Conservation (phyloP, 2,888 invertebrate genomes). For the Noctua comes region DNA sequence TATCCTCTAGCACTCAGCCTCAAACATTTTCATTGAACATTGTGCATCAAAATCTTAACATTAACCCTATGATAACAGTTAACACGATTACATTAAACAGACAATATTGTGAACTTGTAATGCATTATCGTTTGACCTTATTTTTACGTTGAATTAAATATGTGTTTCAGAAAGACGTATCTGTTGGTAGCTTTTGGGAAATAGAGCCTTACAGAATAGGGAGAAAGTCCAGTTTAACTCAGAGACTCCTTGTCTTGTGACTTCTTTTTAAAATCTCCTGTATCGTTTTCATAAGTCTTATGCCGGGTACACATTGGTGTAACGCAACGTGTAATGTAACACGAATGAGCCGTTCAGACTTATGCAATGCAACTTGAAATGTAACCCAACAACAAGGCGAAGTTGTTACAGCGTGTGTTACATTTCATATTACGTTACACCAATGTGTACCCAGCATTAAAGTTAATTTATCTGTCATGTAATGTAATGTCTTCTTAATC, state of each 20-base stretch:
- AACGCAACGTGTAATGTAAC: no score
- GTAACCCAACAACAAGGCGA: no score
- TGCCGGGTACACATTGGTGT: no score
- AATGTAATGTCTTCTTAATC: background rate
- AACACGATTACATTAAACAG: conserved; percentile 84
- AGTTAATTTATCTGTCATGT: no score
- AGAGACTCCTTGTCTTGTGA: background rate
- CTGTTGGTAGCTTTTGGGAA: conserved; percentile 54
- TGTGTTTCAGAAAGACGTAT: conserved; percentile 76
- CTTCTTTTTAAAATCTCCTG: background rate
- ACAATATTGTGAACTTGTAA: conserved; percentile 82
- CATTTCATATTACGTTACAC: no score
- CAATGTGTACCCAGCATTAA: no score
- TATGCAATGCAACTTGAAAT: no score
- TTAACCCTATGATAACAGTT: conserved; percentile 84
- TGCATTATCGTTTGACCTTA: conserved; percentile 79
- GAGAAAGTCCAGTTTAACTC: no score
- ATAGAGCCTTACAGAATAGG: background rate
- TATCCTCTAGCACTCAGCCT: conserved; percentile 67
- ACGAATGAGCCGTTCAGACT: no score
- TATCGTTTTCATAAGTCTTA: background rate
- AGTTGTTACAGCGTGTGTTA: no score
- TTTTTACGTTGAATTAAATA: conserved; percentile 66
- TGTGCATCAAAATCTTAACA: conserved; percentile 82
- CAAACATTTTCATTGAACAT: conserved; percentile 80